These are phyloP conservation scores for Heliconius melpomene DNA, from an alignment of 1,140 invertebrate genomes.

Conservation along the genomic window DNA sequence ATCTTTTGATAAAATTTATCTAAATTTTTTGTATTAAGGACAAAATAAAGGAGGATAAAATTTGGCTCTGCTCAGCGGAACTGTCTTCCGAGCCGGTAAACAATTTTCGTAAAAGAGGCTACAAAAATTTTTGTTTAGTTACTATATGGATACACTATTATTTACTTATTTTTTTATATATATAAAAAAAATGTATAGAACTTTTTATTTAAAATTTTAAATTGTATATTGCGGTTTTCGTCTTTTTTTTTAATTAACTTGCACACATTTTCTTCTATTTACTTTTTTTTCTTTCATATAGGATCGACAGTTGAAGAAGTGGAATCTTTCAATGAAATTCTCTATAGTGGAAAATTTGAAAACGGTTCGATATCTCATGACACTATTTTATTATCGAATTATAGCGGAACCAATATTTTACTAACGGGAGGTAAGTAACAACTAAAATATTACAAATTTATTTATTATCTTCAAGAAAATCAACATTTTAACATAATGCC, in stretches of 20 bases:
- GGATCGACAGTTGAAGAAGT: conserved; percentile 17
- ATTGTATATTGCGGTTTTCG: neutral
- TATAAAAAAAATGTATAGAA: no score
- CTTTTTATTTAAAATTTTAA: no score
- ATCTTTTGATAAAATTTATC: neutral
- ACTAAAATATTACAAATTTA: neutral
- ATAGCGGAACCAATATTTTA: neutral
- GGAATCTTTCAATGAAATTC: conserved; percentile 50
- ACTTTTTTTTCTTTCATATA: neutral
- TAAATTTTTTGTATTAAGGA: neutral
- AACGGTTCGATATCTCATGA: conserved; percentile 49
- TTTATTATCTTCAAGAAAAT: neutral
- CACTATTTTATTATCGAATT: conserved; percentile 41
- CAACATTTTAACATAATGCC: neutral
- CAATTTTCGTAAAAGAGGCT: no score
- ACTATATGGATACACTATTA: no score
- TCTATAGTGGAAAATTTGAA: conserved; percentile 52
- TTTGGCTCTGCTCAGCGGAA: no score
- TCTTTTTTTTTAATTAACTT: neutral
- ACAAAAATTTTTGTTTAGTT: no score
- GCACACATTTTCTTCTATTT: neutral
- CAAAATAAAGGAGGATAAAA: neutral
- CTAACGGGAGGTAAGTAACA: neutral
- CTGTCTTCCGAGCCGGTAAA: no score
- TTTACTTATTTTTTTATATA: no score